A percentile compares a stretch with the other conserved stretches of the same genome.
Conservation (phyloP, 2,888 invertebrate species). For the Agrochola lota region DNA sequence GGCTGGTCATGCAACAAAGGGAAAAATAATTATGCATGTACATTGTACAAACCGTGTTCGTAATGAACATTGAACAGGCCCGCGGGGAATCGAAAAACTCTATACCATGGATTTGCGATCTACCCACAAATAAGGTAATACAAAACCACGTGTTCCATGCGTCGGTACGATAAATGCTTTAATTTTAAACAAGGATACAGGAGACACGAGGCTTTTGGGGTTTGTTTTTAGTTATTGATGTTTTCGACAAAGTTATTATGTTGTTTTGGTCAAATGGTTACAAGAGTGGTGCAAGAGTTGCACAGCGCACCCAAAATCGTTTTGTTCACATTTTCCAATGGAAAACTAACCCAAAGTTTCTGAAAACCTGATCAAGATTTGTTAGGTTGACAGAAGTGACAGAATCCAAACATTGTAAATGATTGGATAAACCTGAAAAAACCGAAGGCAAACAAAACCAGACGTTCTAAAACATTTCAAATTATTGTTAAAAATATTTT, state of each 20-base stretch:
- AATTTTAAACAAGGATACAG: slow-evolving; percentile 12
- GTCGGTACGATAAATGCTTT: slow-evolving; percentile 24
- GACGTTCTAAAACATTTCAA: slow-evolving; percentile 9
- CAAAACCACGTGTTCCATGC: slow-evolving; percentile 19
- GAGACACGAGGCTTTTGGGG: not conserved
- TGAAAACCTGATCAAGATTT: not conserved
- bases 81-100: slow-evolving; percentile 66
- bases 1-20: slow-evolving; percentile 20
- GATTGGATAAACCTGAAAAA: not conserved
- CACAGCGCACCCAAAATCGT: not conserved
- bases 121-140: slow-evolving; percentile 52
- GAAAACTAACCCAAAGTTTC: not conserved
- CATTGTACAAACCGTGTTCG: slow-evolving; percentile 44
- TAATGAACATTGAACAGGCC: slow-evolving; percentile 70
- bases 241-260: not conserved
- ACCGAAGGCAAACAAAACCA: not conserved
- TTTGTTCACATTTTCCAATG: not conserved
- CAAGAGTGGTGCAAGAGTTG: too few relatives aligned
- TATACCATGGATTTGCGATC: slow-evolving; percentile 56
- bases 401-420: not conserved
- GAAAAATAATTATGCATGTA: slow-evolving; percentile 47
- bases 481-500: slow-evolving; percentile 9
- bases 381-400: not conserved
- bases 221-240: not conserved
- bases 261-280: not conserved